Conservation (phyloP, 2,888 invertebrate species). For the Leucania comma region DNA sequence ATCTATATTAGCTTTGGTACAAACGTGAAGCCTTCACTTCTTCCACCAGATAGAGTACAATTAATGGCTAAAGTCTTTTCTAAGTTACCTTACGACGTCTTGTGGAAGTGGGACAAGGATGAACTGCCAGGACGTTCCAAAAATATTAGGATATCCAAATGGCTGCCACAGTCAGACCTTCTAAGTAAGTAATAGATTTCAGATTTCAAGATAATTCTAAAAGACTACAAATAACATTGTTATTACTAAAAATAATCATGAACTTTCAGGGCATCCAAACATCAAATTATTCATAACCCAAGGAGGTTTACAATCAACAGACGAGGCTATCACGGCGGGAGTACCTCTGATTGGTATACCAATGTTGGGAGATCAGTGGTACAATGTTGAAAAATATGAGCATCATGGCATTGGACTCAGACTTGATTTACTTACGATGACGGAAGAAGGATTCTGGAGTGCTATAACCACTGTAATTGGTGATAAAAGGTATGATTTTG, state of each 20-base stretch:
- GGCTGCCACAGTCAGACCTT: slow-evolving; percentile 82
- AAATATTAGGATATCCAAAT: slow-evolving; percentile 82
- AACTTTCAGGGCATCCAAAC: slow-evolving; percentile 46
- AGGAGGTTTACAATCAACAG: slow-evolving; percentile 67
- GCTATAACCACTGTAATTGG: slow-evolving; percentile 35
- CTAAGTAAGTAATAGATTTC: slow-evolving; percentile 38
- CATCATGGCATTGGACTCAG: slow-evolving; percentile 38
- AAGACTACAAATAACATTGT: background rate
- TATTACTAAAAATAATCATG: background rate
- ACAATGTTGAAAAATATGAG: slow-evolving; percentile 56
- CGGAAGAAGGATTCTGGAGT: slow-evolving; percentile 29
- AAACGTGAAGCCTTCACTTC: slow-evolving; percentile 72
- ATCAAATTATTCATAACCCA: slow-evolving; percentile 63
- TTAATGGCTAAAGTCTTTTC: slow-evolving; percentile 77
- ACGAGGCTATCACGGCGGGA: slow-evolving; percentile 65
- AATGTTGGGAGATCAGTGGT: slow-evolving; percentile 63
- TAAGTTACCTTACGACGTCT: slow-evolving; percentile 80
- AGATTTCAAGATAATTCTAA: background rate
- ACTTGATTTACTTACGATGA: slow-evolving; percentile 36
- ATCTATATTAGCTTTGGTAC: slow-evolving; percentile 86
- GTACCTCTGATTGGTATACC: slow-evolving; percentile 66
- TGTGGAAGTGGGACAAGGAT: slow-evolving; percentile 85
- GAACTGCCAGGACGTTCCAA: slow-evolving; percentile 72
- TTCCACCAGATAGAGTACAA: slow-evolving; percentile 75
- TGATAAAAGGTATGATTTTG: slow-evolving; percentile 32